Evolutionary conservation across 2,888 invertebrate genomes (phyloP).

Genomic region (Nemotelus nigrinus): DNA sequence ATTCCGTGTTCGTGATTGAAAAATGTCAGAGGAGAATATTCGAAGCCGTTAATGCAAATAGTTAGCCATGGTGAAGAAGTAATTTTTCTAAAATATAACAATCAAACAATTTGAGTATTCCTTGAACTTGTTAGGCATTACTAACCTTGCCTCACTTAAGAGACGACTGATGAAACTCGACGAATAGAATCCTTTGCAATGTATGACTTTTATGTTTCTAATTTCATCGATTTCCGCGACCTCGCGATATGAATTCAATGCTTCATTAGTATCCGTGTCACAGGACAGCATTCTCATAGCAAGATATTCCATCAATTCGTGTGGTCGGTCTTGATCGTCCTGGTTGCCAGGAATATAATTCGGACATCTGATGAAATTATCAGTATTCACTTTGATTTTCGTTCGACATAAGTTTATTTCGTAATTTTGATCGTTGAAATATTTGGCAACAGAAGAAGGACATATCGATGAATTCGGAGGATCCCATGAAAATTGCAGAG

Average conservation of each 20-base stretch:
- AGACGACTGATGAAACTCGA: slow-evolving; percentile 61
- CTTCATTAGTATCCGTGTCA: slow-evolving; percentile 58
- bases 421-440: slow-evolving; percentile 66
- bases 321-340: slow-evolving; percentile 54
- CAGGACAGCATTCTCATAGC: slow-evolving; percentile 66
- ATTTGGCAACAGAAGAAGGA: slow-evolving; percentile 71
- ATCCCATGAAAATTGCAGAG: slow-evolving; percentile 64
- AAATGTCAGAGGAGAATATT: slow-evolving; percentile 68
- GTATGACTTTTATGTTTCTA: slow-evolving; percentile 48
- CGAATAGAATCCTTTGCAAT: slow-evolving; percentile 67
- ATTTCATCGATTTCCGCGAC: slow-evolving; percentile 57
- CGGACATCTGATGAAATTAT: slow-evolving; percentile 19
- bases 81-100: slow-evolving; percentile 35
- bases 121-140: not conserved
- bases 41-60: slow-evolving; percentile 69
- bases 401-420: slow-evolving; percentile 65
- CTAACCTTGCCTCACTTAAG: slow-evolving; percentile 60
- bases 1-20: slow-evolving; percentile 65
- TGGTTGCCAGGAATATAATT: slow-evolving; percentile 8
- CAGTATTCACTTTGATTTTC: slow-evolving; percentile 54
- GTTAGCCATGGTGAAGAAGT: slow-evolving; percentile 63
- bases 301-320: slow-evolving; percentile 69
- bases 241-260: slow-evolving; percentile 60
- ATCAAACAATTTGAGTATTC: not conserved
- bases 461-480: slow-evolving; percentile 66